Evolutionary conservation across 2,797 vertebrate species (phyloP).

Genomic region (Falco rusticolus): DNA sequence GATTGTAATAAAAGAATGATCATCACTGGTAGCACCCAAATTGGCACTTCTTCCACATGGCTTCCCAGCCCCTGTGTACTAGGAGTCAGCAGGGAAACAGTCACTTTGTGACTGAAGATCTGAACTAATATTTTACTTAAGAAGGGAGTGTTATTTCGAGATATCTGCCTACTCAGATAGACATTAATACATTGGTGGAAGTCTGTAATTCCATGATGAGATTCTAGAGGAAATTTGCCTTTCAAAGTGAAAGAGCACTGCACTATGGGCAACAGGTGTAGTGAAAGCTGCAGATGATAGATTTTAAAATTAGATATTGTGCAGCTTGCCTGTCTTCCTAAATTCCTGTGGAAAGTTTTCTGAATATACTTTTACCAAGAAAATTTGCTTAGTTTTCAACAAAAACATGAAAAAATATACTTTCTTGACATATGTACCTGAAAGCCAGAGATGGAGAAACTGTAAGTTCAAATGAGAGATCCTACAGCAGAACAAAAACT

Average conservation of each 20-base stretch:
- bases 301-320: background rate
- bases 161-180: background rate
- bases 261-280: background rate
- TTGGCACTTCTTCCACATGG: background rate
- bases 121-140: background rate
- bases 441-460: background rate
- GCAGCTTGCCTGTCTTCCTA: background rate
- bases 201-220: background rate
- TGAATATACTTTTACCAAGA: background rate
- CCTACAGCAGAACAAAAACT: background rate
- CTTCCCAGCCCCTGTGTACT: background rate
- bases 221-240: background rate
- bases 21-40: background rate
- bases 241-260: background rate
- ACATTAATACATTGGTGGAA: background rate
- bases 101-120: background rate
- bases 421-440: background rate
- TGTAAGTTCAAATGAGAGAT: background rate
- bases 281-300: background rate
- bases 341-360: background rate
- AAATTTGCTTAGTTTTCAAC: background rate
- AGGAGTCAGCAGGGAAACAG: background rate
- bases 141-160: background rate
- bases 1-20: background rate
- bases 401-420: background rate